A percentile compares a stretch with the other conserved stretches of the same genome.
These are phyloP conservation scores for Phalacrocorax aristotelis DNA, from an alignment of 2,113 vertebrate species.

Conservation along the genomic window DNA sequence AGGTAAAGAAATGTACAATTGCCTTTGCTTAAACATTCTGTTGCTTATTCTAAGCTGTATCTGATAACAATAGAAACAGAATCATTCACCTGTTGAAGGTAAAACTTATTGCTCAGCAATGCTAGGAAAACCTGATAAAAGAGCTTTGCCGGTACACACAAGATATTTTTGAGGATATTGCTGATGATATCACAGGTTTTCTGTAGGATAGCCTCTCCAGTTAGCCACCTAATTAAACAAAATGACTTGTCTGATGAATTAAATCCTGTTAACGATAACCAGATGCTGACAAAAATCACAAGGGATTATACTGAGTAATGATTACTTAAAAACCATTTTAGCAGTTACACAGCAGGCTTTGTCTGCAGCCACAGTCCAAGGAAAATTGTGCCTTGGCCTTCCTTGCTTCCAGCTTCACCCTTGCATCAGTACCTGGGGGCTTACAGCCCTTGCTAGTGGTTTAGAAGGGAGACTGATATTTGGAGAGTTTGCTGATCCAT, in stretches of 20 bases:
- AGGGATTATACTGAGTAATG: slow-evolving; percentile 60
- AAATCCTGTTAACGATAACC: slow-evolving; percentile 80
- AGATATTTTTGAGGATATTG: slow-evolving; percentile 34
- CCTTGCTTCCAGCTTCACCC: background rate
- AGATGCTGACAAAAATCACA: slow-evolving; percentile 75
- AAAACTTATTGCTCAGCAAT: background rate
- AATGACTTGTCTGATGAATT: slow-evolving; percentile 79
- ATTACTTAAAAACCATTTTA: slow-evolving; percentile 53
- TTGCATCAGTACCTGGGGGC: fast-evolving
- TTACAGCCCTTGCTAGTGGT: fast-evolving
- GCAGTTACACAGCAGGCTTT: slow-evolving; percentile 9
- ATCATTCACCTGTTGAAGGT: background rate
- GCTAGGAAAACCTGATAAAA: background rate
- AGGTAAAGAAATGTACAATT: background rate
- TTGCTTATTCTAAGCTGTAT: background rate
- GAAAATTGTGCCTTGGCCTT: background rate
- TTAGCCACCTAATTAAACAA: slow-evolving; percentile 71
- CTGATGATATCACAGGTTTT: slow-evolving; percentile 30
- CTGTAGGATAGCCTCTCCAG: slow-evolving; percentile 22
- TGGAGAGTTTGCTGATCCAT: background rate
- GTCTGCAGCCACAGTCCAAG: background rate
- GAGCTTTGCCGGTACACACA: background rate
- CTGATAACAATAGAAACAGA: background rate
- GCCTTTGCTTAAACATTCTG: background rate
- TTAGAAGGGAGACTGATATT: background rate